These are phyloP conservation scores for Leptinotarsa texana DNA, from an alignment of 1,140 invertebrate species.

Conservation along the genomic window DNA sequence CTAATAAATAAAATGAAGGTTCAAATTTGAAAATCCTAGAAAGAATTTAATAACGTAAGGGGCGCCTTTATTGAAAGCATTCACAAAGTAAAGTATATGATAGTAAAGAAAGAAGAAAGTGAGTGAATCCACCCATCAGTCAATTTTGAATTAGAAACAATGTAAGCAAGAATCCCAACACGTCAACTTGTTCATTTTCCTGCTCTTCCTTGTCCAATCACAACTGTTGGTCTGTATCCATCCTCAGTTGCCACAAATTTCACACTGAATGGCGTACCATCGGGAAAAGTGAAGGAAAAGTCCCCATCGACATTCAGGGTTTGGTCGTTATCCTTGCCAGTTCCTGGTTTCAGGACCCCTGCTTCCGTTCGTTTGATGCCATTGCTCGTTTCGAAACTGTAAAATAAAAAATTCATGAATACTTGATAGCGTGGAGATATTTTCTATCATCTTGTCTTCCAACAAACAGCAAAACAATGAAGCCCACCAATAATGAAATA, in stretches of 20 bases:
- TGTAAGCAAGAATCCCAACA: background rate
- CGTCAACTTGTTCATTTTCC: conserved; percentile 14
- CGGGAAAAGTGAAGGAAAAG: conserved; percentile 16
- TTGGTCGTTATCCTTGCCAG: conserved; percentile 5
- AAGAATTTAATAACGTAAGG: too few relatives aligned
- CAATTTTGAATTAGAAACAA: background rate
- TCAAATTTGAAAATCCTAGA: too few relatives aligned
- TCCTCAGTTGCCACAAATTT: conserved; percentile 19
- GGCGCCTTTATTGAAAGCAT: too few relatives aligned
- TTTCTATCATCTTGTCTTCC: too few relatives aligned
- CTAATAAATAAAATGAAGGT: too few relatives aligned
- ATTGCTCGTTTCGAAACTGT: conserved; percentile 20
- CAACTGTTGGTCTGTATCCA: conserved; percentile 19
- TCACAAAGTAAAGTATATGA: background rate
- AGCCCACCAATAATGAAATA: too few relatives aligned
- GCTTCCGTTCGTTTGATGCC: conserved; percentile 21
- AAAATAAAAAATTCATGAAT: background rate
- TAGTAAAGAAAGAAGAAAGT: background rate
- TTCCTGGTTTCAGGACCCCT: conserved; percentile 18
- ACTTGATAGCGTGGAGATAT: too few relatives aligned
- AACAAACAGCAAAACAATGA: too few relatives aligned
- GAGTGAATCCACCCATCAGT: background rate
- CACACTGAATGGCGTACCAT: conserved; percentile 21
- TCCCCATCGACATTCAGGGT: conserved; percentile 15
- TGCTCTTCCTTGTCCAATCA: conserved; percentile 2